These are phyloP conservation scores for Charaxes varanes DNA, from an alignment of 1,140 invertebrate species.

Conservation along the genomic window DNA sequence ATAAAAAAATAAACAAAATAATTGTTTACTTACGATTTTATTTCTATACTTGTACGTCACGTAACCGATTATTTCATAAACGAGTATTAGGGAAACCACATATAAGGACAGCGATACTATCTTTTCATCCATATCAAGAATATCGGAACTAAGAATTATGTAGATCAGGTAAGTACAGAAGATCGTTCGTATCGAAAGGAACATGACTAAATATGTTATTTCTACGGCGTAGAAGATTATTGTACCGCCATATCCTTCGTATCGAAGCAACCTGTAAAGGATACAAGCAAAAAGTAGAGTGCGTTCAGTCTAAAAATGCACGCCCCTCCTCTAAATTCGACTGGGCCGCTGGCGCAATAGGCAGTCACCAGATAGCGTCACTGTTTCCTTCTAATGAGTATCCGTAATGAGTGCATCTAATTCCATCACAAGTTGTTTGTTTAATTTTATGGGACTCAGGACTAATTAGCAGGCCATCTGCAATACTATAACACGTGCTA, in stretches of 20 bases:
- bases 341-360: too few species aligned
- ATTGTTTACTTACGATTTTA: conserved; percentile 44
- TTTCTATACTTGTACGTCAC: conserved; percentile 53
- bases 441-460: too few species aligned
- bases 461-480: too few species aligned
- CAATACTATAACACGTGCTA: too few species aligned
- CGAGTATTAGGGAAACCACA: conserved; percentile 42
- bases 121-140: conserved; percentile 50
- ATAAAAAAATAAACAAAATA: conserved; percentile 4
- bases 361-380: too few species aligned
- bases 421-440: too few species aligned
- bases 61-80: conserved; percentile 53
- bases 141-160: conserved; percentile 39
- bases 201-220: conserved; percentile 39
- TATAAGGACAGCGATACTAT: conserved; percentile 42
- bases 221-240: conserved; percentile 43
- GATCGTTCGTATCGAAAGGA: conserved; percentile 41
- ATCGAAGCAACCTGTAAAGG: conserved; percentile 52
- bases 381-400: too few species aligned
- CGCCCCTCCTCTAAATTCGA: too few species aligned
- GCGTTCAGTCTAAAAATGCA: too few species aligned
- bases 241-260: conserved; percentile 38
- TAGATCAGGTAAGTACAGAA: conserved; percentile 44
- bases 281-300: too few species aligned
- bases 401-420: too few species aligned